Base-by-base conservation (phyloP, 1,140 invertebrate species). In the Panagrolaimus sp. region DNA sequence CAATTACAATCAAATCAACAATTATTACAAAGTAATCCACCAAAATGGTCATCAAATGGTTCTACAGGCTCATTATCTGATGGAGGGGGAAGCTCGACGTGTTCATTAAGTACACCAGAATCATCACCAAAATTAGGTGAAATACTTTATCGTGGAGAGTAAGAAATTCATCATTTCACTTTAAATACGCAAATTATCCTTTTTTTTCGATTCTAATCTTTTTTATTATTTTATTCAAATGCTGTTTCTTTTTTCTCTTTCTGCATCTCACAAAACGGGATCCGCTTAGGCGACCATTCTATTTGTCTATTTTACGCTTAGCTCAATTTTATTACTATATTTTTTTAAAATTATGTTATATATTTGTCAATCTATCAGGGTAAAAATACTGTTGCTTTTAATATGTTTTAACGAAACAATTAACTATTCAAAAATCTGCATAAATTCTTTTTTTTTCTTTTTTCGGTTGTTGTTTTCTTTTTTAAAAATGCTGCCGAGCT, bases 241-340 rank as follows among this genome's bases (percentile, higher is more conserved):
- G 20, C 13, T 57, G n/a, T 27, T 25, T 27, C n/a, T 57, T 25
- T 57, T 57, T 57, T 57, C n/a, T 57, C 51, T 57, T 57, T 57
- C 51, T 57, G 51, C 20, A 57, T 57, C 51, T 57, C 51, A 57
- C n/a, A 57, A 57, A 57, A 57, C 51, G 51, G 51, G 51, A 57
- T 57, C 51, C 51, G 51, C 51, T 57, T 57, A 20, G 51, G 51
- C 51, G 51, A 57, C 20, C 20, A 57, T 13, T 13, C 20, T 57
- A 27, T 57, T 38, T 38, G 31, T 38, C 31, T 38, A 38, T 38
- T 38, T 7, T 38, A 38, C 31, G 31, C 31, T 38, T 38, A 38
- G 31, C 31, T 38, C 31, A 38, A 38, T 38, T 38, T 38, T 38
- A 38, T 4, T 4, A 38, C 31, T 38, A 7, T 38, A 4, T 2